Conservation (phyloP, 2,888 invertebrate genomes). For the Pristionchus exspectatus region DNA sequence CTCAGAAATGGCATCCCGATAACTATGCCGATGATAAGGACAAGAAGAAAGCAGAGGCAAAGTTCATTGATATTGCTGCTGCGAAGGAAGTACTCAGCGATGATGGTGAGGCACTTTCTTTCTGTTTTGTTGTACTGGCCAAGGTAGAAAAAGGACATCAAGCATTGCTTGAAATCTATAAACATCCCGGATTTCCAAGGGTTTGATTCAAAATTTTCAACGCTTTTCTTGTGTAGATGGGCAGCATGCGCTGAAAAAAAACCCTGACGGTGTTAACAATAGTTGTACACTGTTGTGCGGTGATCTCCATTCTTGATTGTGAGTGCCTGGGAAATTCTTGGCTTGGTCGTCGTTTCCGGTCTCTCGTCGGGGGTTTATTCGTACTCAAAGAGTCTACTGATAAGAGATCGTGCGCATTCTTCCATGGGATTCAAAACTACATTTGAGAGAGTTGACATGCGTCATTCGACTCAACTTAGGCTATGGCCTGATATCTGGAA, state of each 20-base stretch:
- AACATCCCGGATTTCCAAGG: no score
- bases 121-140: not conserved
- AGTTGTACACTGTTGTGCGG: no score
- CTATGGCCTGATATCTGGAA: not conserved
- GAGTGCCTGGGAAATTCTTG: no score
- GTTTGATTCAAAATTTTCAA: no score
- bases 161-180: no score
- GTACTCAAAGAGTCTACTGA: not conserved
- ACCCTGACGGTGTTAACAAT: no score
- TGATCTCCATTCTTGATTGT: no score
- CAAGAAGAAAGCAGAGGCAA: slow-evolving; percentile 91
- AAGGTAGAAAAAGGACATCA: no score
- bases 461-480: not conserved
- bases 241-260: no score
- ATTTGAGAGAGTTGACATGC: not conserved
- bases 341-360: not conserved
- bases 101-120: slow-evolving; percentile 80
- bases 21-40: slow-evolving; percentile 89
- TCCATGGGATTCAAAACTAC: not conserved
- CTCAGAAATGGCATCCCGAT: slow-evolving; percentile 99
- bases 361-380: not conserved
- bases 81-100: slow-evolving; percentile 94
- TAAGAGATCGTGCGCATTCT: slow-evolving; percentile 7
- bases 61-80: slow-evolving; percentile 97
- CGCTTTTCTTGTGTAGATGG: no score